phyloP scores from a whole-genome alignment of 1,140 invertebrate species.

The Eumeta japonica region DNA sequence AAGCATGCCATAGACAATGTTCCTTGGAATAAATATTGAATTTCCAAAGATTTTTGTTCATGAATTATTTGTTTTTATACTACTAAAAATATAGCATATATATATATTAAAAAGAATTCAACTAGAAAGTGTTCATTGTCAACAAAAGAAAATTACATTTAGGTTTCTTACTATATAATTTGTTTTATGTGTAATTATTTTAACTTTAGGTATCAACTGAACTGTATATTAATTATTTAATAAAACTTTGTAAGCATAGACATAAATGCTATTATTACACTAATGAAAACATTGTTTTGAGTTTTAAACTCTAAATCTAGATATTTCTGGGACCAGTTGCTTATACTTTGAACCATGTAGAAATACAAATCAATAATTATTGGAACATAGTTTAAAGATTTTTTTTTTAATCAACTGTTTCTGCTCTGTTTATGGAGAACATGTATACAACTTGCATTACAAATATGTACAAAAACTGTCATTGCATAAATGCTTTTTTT shows the following conservation, averaged over 20 bases:
- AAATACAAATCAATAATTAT: background rate
- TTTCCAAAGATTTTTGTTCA: background rate
- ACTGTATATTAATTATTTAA: too few relatives aligned
- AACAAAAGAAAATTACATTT: too few relatives aligned
- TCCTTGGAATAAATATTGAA: conserved; percentile 42
- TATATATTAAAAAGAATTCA: too few relatives aligned
- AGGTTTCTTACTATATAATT: too few relatives aligned
- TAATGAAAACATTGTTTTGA: too few relatives aligned
- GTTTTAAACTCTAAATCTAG: background rate
- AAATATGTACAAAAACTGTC: background rate
- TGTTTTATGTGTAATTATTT: too few relatives aligned
- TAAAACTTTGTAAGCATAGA: background rate
- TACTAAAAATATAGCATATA: conserved; percentile 6
- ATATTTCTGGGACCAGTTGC: background rate
- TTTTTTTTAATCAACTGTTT: background rate
- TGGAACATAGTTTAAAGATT: background rate
- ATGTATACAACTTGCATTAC: background rate
- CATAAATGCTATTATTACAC: too few relatives aligned
- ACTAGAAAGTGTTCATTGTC: too few relatives aligned
- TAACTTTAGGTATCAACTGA: too few relatives aligned
- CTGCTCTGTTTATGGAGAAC: background rate
- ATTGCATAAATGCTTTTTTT: background rate
- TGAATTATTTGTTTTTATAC: background rate
- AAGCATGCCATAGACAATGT: conserved; percentile 51
- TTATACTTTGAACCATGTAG: background rate